phyloP scores from a whole-genome alignment of 2,888 invertebrate species.

The Icerya purchasi region DNA sequence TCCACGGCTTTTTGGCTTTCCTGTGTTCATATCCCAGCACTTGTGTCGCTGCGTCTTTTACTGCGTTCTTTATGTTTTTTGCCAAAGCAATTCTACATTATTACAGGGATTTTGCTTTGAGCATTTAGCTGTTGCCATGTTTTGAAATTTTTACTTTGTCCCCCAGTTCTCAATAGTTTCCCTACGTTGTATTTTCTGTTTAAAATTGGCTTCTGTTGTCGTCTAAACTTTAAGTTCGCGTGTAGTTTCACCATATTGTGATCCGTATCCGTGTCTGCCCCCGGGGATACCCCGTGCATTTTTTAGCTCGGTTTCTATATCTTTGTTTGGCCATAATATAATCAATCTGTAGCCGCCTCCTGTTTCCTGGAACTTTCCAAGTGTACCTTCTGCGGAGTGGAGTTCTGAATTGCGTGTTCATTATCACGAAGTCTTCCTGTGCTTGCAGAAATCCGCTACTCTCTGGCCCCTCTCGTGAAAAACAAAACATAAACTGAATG shows the following conservation, averaged over 20 bases:
- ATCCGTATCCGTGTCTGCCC: neutral
- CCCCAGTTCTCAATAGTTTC: neutral
- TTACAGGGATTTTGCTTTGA: no score
- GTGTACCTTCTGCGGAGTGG: no score
- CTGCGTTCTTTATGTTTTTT: neutral
- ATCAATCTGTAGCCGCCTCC: no score
- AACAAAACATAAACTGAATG: no score
- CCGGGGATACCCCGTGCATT: neutral
- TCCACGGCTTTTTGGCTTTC: neutral
- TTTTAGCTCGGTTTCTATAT: neutral
- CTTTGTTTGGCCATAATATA: neutral
- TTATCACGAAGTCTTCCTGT: no score
- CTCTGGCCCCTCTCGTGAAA: no score
- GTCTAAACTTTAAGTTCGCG: neutral
- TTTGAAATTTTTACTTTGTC: neutral
- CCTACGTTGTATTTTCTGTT: neutral
- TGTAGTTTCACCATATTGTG: neutral
- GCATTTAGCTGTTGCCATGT: neutral
- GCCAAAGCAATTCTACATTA: neutral
- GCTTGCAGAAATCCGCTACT: no score
- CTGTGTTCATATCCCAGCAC: neutral
- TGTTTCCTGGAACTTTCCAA: neutral
- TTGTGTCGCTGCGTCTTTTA: neutral
- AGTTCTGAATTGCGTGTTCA: no score
- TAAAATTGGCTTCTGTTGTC: neutral